These are phyloP conservation scores for Eciton burchellii DNA, from an alignment of 1,140 invertebrate genomes.

Conservation along the genomic window DNA sequence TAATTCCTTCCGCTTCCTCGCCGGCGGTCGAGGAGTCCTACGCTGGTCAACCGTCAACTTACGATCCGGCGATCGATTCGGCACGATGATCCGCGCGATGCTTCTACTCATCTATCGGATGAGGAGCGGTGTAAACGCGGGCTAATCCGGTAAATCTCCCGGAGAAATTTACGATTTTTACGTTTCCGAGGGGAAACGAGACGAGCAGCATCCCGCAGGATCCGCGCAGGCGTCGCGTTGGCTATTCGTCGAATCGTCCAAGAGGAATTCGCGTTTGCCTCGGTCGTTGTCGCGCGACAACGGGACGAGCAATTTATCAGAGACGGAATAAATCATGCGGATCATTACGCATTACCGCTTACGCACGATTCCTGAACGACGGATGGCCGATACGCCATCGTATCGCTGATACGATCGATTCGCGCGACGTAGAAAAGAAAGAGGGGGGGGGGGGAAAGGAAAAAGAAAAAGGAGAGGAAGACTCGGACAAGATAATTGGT, in stretches of 20 bases:
- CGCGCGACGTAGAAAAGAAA: conserved; percentile 42
- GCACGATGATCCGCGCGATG: not conserved
- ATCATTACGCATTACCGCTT: conserved; percentile 30
- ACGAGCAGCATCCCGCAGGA: too few species aligned
- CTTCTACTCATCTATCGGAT: not conserved
- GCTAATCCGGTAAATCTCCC: not conserved
- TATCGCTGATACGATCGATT: conserved; percentile 56
- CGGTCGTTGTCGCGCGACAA: conserved; percentile 7
- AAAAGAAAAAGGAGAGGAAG: too few species aligned
- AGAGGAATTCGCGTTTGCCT: conserved; percentile 1
- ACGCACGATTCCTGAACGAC: conserved; percentile 23
- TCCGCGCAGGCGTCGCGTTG: too few species aligned
- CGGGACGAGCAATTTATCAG: conserved; percentile 33
- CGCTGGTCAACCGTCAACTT: not conserved
- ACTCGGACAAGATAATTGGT: conserved; percentile 57
- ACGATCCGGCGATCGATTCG: not conserved
- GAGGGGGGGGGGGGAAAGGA: too few species aligned
- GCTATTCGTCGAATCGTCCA: not conserved
- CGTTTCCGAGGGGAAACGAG: not conserved
- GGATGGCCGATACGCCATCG: too few species aligned
- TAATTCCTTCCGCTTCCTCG: conserved; percentile 33
- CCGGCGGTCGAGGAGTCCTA: not conserved
- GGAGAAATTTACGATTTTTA: conserved; percentile 1
- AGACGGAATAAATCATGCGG: conserved; percentile 39
- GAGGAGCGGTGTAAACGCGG: not conserved